Conservation (phyloP, 2,113 vertebrate species). For the Solenodon paradoxus region DNA sequence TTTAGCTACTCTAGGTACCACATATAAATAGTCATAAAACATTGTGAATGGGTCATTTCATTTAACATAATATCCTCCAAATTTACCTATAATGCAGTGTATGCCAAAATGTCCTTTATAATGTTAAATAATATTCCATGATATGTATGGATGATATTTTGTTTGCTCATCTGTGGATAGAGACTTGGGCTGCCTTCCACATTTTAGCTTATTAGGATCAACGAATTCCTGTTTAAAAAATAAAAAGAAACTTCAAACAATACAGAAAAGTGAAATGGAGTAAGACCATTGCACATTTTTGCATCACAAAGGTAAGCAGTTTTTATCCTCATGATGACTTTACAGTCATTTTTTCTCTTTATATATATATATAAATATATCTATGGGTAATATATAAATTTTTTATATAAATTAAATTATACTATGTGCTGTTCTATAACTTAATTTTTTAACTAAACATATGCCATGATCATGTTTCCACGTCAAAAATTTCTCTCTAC, state of each 20-base stretch:
- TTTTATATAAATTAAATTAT: background rate
- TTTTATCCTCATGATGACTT: background rate
- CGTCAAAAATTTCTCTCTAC: background rate
- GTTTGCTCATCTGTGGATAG: background rate
- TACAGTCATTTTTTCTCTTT: background rate
- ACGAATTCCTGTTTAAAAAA: background rate
- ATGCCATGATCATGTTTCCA: background rate
- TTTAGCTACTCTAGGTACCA: background rate
- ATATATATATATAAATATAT: background rate
- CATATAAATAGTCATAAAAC: background rate
- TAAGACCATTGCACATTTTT: background rate
- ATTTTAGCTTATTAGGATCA: background rate
- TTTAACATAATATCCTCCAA: background rate
- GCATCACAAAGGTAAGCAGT: background rate
- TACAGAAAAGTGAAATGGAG: background rate
- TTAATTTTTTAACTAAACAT: background rate
- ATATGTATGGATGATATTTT: background rate
- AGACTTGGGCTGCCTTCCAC: background rate
- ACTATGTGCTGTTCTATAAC: background rate
- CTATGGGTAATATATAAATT: too few relatives aligned
- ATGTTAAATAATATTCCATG: background rate
- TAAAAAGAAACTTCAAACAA: background rate
- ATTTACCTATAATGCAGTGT: background rate
- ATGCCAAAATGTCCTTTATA: background rate
- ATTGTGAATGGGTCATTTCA: background rate